phyloP scores from a whole-genome alignment of 2,888 invertebrate genomes.

The Pheosia gnoma region DNA sequence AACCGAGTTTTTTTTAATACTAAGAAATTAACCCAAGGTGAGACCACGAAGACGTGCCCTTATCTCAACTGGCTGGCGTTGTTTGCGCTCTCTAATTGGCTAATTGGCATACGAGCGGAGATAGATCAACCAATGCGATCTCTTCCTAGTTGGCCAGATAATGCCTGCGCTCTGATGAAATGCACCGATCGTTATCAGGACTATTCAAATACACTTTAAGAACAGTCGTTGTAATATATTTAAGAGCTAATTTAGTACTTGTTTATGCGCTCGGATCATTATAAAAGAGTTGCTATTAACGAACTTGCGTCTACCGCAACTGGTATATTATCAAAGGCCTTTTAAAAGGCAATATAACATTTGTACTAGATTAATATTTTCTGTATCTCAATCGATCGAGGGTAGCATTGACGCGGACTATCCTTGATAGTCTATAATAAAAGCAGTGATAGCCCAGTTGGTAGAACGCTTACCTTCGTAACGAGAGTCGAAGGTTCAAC shows the following conservation, averaged over 20 bases:
- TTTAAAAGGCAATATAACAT: too few relatives aligned
- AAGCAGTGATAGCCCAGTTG: too few relatives aligned
- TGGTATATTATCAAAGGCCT: too few relatives aligned
- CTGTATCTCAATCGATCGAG: too few relatives aligned
- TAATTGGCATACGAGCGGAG: slow-evolving; percentile 79
- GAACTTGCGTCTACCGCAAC: too few relatives aligned
- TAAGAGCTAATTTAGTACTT: slow-evolving; percentile 46
- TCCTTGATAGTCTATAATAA: too few relatives aligned
- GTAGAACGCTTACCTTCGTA: too few relatives aligned
- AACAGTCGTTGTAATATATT: slow-evolving; percentile 62
- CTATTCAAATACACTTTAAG: slow-evolving; percentile 73
- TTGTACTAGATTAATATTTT: too few relatives aligned
- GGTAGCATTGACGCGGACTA: too few relatives aligned
- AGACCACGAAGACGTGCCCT: slow-evolving; percentile 59
- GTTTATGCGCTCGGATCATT: slow-evolving; percentile 40
- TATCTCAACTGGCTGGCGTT: slow-evolving; percentile 63
- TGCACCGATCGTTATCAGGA: slow-evolving; percentile 73
- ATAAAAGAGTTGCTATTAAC: not conserved
- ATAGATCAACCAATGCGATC: slow-evolving; percentile 75
- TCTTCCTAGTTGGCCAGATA: slow-evolving; percentile 75
- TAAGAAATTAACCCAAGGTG: slow-evolving; percentile 36
- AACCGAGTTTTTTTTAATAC: not conserved
- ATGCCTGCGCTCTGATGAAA: slow-evolving; percentile 73
- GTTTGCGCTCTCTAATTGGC: slow-evolving; percentile 80
- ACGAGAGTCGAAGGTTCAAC: too few relatives aligned